Evolutionary conservation across 2,113 vertebrate genomes (phyloP).

Genomic region (Nothoprocta perdicaria): DNA sequence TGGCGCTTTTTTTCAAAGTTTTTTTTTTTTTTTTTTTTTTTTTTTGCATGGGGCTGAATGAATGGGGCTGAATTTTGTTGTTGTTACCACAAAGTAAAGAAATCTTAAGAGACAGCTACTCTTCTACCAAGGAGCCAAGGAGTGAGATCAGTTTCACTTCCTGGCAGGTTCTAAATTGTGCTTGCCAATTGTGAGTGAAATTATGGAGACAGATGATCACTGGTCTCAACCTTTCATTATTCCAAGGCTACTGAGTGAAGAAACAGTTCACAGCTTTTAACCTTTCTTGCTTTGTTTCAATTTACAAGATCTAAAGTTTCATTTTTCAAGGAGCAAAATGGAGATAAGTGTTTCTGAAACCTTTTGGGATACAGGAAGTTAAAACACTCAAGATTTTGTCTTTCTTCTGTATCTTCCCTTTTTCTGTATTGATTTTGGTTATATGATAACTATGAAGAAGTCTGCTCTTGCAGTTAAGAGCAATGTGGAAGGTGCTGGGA

Average conservation of each 20-base stretch:
- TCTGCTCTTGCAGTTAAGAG: background rate
- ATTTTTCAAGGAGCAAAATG: slow-evolving; percentile 55
- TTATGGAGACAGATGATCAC: slow-evolving; percentile 78
- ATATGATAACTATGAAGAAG: background rate
- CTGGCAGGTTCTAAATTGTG: slow-evolving; percentile 79
- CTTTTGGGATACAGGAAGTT: background rate
- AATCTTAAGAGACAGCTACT: slow-evolving; percentile 66
- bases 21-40: no score
- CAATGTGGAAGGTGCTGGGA: background rate
- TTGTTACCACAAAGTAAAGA: slow-evolving; percentile 35
- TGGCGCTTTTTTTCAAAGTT: no score
- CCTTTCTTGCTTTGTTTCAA: slow-evolving; percentile 66
- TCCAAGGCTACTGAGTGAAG: slow-evolving; percentile 60
- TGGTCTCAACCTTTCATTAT: slow-evolving; percentile 74
- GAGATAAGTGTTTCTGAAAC: slow-evolving; percentile 22
- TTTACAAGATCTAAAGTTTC: slow-evolving; percentile 59
- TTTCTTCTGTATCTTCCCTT: background rate
- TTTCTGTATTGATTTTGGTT: background rate
- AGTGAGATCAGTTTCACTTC: slow-evolving; percentile 77
- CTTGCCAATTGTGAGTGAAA: slow-evolving; percentile 81
- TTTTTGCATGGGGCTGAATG: no score
- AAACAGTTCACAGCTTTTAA: slow-evolving; percentile 37
- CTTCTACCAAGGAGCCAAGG: slow-evolving; percentile 56
- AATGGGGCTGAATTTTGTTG: slow-evolving; percentile 54
- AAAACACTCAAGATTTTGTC: background rate